Evolutionary conservation across 2,888 invertebrate genomes (phyloP).

Genomic region (Trichogramma dendrolimi): DNA sequence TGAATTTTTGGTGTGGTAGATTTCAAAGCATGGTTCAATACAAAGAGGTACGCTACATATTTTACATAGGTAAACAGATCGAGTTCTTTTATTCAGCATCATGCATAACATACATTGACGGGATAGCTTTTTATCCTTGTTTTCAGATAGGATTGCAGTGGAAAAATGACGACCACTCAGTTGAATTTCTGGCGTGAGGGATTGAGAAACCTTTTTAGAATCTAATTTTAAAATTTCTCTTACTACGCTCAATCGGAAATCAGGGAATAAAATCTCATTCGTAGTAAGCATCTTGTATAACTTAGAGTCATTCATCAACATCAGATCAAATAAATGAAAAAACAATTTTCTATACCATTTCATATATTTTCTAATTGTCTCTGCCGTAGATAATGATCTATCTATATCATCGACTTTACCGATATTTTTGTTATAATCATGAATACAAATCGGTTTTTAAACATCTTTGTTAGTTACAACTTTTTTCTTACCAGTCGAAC

Average conservation of each 20-base stretch:
- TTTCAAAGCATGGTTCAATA: slow-evolving; percentile 2
- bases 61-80: slow-evolving; percentile 1
- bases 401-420: slow-evolving; percentile 22
- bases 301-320: slow-evolving; percentile 30
- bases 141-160: background rate
- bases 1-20: background rate
- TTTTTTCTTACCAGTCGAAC: slow-evolving; percentile 19
- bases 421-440: slow-evolving; percentile 24
- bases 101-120: slow-evolving; percentile 2
- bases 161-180: no score
- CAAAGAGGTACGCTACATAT: background rate
- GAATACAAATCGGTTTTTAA: slow-evolving; percentile 22
- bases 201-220: no score
- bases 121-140: background rate
- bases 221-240: background rate
- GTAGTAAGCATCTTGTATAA: slow-evolving; percentile 17
- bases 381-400: slow-evolving; percentile 26
- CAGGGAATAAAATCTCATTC: slow-evolving; percentile 5
- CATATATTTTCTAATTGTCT: slow-evolving; percentile 26
- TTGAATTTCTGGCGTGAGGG: no score
- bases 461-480: slow-evolving; percentile 26
- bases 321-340: slow-evolving; percentile 34
- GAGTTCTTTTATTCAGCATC: background rate
- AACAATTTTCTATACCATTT: slow-evolving; percentile 38
- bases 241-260: slow-evolving; percentile 4